These are phyloP conservation scores for Schizothorax lantsangensis DNA, from an alignment of 2,797 vertebrate species.

Conservation along the genomic window DNA sequence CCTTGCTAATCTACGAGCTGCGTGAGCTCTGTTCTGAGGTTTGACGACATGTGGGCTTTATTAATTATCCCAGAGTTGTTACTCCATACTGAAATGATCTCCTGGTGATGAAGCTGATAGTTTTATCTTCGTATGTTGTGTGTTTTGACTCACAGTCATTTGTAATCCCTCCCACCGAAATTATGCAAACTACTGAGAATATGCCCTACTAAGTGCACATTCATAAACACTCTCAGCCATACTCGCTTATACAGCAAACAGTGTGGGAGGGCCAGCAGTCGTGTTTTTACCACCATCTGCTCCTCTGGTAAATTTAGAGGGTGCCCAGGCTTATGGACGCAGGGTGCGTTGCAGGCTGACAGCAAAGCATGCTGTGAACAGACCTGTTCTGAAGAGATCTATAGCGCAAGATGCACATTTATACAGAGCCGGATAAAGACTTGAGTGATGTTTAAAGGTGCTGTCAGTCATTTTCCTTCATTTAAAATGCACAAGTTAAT, in stretches of 20 bases:
- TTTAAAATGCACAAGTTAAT: neutral
- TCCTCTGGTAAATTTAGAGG: slow-evolving; percentile 77
- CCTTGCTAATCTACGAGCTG: neutral
- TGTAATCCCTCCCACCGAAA: slow-evolving; percentile 8
- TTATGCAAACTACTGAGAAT: neutral
- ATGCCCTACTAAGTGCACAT: slow-evolving; percentile 24
- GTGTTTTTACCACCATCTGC: slow-evolving; percentile 82
- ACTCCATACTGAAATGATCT: slow-evolving; percentile 14
- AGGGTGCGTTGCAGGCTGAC: slow-evolving; percentile 70
- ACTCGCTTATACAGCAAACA: slow-evolving; percentile 29
- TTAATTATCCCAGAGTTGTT: slow-evolving; percentile 23
- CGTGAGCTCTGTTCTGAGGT: neutral
- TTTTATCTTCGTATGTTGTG: slow-evolving; percentile 16
- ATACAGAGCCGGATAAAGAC: neutral
- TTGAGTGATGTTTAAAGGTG: neutral
- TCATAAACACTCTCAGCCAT: slow-evolving; percentile 31
- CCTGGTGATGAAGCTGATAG: neutral
- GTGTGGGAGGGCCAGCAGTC: slow-evolving; percentile 70
- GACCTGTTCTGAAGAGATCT: slow-evolving; percentile 74
- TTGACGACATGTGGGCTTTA: neutral
- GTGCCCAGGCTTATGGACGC: slow-evolving; percentile 71
- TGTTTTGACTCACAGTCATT: slow-evolving; percentile 11
- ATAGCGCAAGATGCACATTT: neutral
- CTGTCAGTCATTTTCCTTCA: neutral
- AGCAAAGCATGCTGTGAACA: slow-evolving; percentile 78